These are phyloP conservation scores for Bembecia ichneumoniformis DNA, from an alignment of 2,888 invertebrate genomes.

Conservation along the genomic window DNA sequence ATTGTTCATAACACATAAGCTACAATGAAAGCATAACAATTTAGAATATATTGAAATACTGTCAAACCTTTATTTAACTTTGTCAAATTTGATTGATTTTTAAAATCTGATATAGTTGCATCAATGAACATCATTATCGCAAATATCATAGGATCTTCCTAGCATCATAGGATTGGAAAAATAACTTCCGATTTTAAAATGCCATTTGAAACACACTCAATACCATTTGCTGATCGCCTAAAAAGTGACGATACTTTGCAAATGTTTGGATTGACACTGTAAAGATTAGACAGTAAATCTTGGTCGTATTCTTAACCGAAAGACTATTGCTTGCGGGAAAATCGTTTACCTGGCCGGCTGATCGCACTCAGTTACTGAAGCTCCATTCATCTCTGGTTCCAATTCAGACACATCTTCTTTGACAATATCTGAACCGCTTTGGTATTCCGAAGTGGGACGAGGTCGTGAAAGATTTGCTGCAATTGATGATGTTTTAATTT, in stretches of 20 bases:
- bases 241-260: no score
- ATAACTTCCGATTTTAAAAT: no score
- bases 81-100: background rate
- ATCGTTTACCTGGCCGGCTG: conserved; percentile 76
- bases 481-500: background rate
- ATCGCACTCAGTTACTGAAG: conserved; percentile 69
- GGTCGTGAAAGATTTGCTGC: conserved; percentile 54
- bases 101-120: background rate
- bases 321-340: conserved; percentile 6
- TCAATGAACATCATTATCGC: no score
- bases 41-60: background rate
- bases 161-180: no score
- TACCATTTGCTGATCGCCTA: no score
- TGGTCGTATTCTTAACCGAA: no score
- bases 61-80: background rate
- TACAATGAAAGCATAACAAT: conserved; percentile 62
- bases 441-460: conserved; percentile 59
- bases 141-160: no score
- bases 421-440: conserved; percentile 67
- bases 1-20: conserved; percentile 39
- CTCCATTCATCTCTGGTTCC: conserved; percentile 60
- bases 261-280: no score
- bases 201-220: no score
- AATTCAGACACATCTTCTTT: conserved; percentile 74
- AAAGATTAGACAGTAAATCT: no score